Percentiles rank a stretch among this genome's conserved stretches.
Evolutionary conservation across 2,797 vertebrate species (phyloP).

Genomic region (Danio jaintianensis): DNA sequence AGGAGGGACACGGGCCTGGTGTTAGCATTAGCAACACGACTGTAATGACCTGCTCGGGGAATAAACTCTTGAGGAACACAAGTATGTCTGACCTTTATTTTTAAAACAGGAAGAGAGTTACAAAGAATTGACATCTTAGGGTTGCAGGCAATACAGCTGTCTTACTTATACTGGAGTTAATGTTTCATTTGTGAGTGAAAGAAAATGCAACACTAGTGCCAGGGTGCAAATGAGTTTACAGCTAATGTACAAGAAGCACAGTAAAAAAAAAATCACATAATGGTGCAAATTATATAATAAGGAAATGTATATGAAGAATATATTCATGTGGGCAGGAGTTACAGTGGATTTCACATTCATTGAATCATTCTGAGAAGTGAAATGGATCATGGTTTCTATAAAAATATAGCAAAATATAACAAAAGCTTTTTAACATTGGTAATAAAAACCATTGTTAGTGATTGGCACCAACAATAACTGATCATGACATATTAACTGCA

Average conservation of each 20-base stretch:
- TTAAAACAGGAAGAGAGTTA: conserved; percentile 67
- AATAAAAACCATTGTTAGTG: too few relatives aligned
- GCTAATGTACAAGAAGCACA: not conserved
- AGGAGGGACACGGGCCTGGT: conserved; percentile 59
- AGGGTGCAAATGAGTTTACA: not conserved
- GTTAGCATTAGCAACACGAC: conserved; percentile 68
- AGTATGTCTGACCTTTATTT: conserved; percentile 50
- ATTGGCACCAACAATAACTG: too few relatives aligned
- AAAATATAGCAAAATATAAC: too few relatives aligned
- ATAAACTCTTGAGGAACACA: conserved; percentile 57
- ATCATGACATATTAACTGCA: too few relatives aligned
- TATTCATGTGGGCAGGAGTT: not conserved
- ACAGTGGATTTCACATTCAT: not conserved
- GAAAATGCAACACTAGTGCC: not conserved
- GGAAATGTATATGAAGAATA: too few relatives aligned
- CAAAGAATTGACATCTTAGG: conserved; percentile 2
- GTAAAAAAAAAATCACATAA: not conserved
- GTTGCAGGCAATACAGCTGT: conserved; percentile 58
- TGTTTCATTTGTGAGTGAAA: not conserved
- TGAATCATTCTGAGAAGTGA: too few relatives aligned
- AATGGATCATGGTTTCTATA: too few relatives aligned
- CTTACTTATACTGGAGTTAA: not conserved
- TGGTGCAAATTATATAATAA: not conserved
- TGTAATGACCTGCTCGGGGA: conserved; percentile 64
- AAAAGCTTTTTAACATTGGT: too few relatives aligned